A percentile compares a stretch with the other conserved stretches of the same genome.
phyloP scores from a whole-genome alignment of 1,140 invertebrate species.

The Orchesella cincta region DNA sequence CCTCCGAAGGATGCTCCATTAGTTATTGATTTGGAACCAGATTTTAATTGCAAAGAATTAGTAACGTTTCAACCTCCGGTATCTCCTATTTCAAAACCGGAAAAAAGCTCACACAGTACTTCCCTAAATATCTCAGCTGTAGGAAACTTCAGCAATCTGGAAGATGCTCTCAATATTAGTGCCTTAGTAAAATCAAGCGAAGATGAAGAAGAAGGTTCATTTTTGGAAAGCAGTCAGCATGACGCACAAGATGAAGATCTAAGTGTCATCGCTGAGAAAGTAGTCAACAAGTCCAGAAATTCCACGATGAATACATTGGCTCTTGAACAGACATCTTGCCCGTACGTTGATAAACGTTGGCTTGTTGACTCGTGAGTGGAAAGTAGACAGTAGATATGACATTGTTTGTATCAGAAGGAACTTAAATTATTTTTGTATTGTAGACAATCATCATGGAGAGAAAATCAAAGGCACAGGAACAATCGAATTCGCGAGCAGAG shows the following conservation, averaged over 20 bases:
- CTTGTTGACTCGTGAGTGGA: not conserved
- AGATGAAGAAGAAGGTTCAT: not conserved
- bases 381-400: too few relatives aligned
- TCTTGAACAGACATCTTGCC: conserved; percentile 30
- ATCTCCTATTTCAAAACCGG: not conserved
- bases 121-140: not conserved
- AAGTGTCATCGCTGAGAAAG: not conserved
- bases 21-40: not conserved
- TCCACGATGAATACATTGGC: conserved; percentile 29
- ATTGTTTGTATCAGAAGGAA: too few relatives aligned
- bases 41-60: not conserved
- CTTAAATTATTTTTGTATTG: not conserved
- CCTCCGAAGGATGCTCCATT: not conserved
- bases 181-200: not conserved
- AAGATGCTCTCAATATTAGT: not conserved
- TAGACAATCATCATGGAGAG: not conserved
- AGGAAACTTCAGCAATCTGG: not conserved
- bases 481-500: conserved; percentile 32
- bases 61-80: not conserved
- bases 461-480: not conserved
- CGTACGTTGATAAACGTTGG: conserved; percentile 1
- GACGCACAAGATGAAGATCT: conserved; percentile 15
- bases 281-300: not conserved
- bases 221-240: not conserved
- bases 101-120: not conserved